Evolutionary conservation across 2,113 vertebrate species (phyloP).

Genomic region (Micromys minutus): DNA sequence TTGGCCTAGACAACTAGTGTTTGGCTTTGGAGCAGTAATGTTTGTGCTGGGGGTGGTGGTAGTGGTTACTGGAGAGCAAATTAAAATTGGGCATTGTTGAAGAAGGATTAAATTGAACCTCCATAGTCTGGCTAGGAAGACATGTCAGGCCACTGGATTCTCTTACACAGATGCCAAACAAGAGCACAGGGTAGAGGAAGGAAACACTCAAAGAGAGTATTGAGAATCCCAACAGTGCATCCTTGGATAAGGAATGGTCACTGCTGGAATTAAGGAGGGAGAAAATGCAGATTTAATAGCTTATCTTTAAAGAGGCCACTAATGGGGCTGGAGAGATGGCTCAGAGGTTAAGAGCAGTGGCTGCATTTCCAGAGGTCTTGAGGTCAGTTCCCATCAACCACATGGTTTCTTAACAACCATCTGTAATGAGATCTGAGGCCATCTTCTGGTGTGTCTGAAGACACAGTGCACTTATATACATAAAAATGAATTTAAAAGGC

Average conservation of each 20-base stretch:
- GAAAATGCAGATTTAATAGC: slow-evolving; percentile 89
- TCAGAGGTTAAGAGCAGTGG: too few species aligned
- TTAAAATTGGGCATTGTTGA: slow-evolving; percentile 85
- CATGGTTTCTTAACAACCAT: too few species aligned
- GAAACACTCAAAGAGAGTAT: slow-evolving; percentile 89
- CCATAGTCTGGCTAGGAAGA: slow-evolving; percentile 88
- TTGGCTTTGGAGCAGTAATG: background rate
- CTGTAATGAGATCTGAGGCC: too few species aligned
- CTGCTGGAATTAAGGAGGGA: slow-evolving; percentile 88
- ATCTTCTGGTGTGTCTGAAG: too few species aligned
- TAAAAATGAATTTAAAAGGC: slow-evolving; percentile 80
- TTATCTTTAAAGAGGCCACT: slow-evolving; percentile 87
- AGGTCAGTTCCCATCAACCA: too few species aligned
- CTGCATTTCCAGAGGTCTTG: too few species aligned
- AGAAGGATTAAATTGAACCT: slow-evolving; percentile 90
- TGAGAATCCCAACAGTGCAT: slow-evolving; percentile 93
- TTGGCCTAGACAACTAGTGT: background rate
- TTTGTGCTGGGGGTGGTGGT: background rate
- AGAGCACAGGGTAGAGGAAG: slow-evolving; percentile 92
- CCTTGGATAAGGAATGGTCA: slow-evolving; percentile 93
- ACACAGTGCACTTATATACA: too few species aligned
- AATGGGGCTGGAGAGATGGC: slow-evolving; percentile 67
- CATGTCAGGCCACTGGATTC: slow-evolving; percentile 88
- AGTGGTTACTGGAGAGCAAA: background rate
- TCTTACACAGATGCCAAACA: slow-evolving; percentile 91